A percentile compares a stretch with the other conserved stretches of the same genome.
phyloP scores from a whole-genome alignment of 2,113 vertebrate species.

The Campylorhamphus procurvoides region DNA sequence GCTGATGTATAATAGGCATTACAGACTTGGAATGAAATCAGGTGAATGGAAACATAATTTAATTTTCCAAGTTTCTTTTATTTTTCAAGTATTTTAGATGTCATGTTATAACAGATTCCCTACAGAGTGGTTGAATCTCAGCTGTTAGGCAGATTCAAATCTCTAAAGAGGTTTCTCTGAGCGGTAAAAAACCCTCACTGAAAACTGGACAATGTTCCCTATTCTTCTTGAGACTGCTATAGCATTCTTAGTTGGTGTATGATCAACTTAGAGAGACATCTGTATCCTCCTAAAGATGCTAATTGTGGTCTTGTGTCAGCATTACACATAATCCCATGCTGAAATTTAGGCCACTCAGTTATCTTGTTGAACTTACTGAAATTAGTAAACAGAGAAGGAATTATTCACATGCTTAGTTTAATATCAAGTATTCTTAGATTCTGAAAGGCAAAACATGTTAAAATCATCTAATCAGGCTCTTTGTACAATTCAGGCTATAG shows the following conservation, averaged over 20 bases:
- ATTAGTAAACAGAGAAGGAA: not conserved
- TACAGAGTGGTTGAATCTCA: not conserved
- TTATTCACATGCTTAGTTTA: not conserved
- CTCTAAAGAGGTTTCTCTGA: not conserved
- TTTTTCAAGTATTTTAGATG: not conserved
- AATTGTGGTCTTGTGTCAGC: not conserved
- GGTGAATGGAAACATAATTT: conserved; percentile 19
- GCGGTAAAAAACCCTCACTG: not conserved
- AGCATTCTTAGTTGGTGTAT: not conserved
- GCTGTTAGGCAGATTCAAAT: not conserved
- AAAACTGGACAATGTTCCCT: not conserved
- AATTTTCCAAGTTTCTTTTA: not conserved
- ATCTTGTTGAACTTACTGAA: not conserved
- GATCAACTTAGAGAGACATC: not conserved
- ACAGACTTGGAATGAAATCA: not conserved
- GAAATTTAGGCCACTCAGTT: not conserved
- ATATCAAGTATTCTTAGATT: not conserved
- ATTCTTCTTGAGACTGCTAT: not conserved
- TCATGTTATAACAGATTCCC: not conserved
- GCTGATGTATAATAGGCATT: not conserved
- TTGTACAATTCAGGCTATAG: not conserved
- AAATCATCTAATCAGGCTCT: not conserved
- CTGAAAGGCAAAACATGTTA: not conserved
- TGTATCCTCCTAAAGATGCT: not conserved
- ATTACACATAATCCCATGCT: not conserved